phyloP scores from a whole-genome alignment of 2,113 vertebrate genomes.

The Raja brachyura region DNA sequence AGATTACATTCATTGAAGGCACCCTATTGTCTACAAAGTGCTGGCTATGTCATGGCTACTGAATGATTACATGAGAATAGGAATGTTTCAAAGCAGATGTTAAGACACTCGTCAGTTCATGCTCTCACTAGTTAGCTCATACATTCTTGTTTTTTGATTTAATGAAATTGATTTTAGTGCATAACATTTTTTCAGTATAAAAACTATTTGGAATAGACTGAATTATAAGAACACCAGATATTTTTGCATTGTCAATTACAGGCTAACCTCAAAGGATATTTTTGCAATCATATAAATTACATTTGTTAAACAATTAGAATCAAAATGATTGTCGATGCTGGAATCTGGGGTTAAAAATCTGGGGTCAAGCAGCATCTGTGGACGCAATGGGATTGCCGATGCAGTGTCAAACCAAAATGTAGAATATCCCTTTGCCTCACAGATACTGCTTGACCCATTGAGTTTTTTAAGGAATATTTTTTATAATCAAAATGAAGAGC shows the following conservation, averaged over 20 bases:
- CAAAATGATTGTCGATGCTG: too few species aligned
- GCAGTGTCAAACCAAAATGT: too few species aligned
- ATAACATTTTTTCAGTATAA: neutral
- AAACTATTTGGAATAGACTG: neutral
- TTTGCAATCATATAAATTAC: slow-evolving; percentile 31
- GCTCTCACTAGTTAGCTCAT: neutral
- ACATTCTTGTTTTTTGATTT: slow-evolving; percentile 27
- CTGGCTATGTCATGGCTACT: slow-evolving; percentile 55
- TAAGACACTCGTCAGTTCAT: slow-evolving; percentile 44
- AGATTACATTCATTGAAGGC: slow-evolving; percentile 82
- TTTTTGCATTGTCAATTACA: slow-evolving; percentile 3
- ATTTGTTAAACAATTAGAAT: neutral
- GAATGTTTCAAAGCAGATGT: slow-evolving; percentile 46
- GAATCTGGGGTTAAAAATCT: too few species aligned
- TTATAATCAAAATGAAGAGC: neutral
- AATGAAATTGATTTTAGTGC: slow-evolving; percentile 27
- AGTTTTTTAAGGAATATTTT: too few species aligned
- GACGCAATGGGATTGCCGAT: too few species aligned
- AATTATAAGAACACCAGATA: slow-evolving; percentile 7
- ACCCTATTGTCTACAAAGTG: slow-evolving; percentile 59
- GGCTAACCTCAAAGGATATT: slow-evolving; percentile 9
- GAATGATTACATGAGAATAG: slow-evolving; percentile 53
- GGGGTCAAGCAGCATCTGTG: too few species aligned
- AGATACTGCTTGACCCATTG: too few species aligned
- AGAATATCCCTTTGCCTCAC: too few species aligned